These are phyloP conservation scores for Eulacestoma nigropectus DNA, from an alignment of 2,113 vertebrate species.

Conservation along the genomic window DNA sequence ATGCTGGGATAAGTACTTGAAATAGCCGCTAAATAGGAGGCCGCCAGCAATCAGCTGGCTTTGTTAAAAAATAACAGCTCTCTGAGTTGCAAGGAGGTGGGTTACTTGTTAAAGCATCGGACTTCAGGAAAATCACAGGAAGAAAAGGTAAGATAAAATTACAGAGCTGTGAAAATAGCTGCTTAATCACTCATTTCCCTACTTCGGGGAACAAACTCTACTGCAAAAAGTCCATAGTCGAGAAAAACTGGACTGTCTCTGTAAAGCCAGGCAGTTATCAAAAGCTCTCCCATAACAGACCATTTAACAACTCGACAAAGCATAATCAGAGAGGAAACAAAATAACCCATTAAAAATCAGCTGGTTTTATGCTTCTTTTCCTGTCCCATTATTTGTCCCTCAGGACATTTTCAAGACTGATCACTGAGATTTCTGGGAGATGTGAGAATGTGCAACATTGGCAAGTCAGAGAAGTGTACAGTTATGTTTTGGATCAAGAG, in stretches of 20 bases:
- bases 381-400: background rate
- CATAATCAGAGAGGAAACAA: background rate
- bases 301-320: background rate
- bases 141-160: background rate
- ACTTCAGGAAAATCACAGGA: background rate
- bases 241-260: background rate
- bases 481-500: background rate
- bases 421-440: background rate
- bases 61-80: conserved; percentile 15
- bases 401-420: background rate
- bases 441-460: background rate
- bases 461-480: background rate
- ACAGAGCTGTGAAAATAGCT: background rate
- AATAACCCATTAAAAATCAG: background rate
- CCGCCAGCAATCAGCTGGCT: background rate
- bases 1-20: background rate
- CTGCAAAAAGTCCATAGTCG: background rate
- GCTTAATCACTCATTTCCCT: background rate
- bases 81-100: background rate
- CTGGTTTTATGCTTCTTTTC: background rate
- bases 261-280: background rate
- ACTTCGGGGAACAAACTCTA: background rate
- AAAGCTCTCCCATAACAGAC: background rate
- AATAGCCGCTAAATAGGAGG: background rate
- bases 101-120: background rate